Evolutionary conservation across 1,140 invertebrate genomes (phyloP).

Genomic region (Parapsyche elsis): DNA sequence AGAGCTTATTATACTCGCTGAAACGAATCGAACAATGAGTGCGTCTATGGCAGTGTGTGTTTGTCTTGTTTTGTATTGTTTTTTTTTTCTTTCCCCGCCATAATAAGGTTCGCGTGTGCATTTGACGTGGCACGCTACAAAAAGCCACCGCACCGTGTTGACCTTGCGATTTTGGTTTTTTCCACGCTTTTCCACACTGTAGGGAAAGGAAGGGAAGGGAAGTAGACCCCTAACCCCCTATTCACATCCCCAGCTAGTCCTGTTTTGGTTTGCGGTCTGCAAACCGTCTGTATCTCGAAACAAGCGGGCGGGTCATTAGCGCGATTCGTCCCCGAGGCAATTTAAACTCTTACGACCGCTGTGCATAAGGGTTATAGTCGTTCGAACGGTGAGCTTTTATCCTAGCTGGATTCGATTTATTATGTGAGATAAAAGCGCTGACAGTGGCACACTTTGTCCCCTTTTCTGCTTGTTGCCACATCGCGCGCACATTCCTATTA

Average conservation of each 20-base stretch:
- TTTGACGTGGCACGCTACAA: not conserved
- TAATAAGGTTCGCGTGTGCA: not conserved
- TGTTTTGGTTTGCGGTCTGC: not conserved
- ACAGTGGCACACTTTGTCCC: conserved; percentile 30
- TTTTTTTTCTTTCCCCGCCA: not conserved
- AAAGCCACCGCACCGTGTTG: not conserved
- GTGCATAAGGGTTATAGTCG: not conserved
- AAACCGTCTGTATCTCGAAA: not conserved
- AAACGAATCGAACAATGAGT: not conserved
- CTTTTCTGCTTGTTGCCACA: not conserved
- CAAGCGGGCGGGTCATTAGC: conserved; percentile 20
- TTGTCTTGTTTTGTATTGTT: too few relatives aligned
- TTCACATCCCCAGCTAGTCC: too few relatives aligned
- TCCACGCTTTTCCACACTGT: not conserved
- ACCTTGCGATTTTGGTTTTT: not conserved
- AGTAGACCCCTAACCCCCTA: too few relatives aligned
- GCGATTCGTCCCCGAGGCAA: not conserved
- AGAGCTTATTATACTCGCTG: not conserved
- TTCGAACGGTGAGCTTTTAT: not conserved
- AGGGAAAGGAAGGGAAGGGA: too few relatives aligned
- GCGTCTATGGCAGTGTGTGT: not conserved
- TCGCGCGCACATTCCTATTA: not conserved
- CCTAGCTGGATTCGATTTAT: conserved; percentile 37
- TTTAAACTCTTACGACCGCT: not conserved
- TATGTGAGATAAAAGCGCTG: conserved; percentile 48